These are phyloP conservation scores for Phodopus roborovskii DNA, from an alignment of 2,113 vertebrate genomes.

Conservation along the genomic window DNA sequence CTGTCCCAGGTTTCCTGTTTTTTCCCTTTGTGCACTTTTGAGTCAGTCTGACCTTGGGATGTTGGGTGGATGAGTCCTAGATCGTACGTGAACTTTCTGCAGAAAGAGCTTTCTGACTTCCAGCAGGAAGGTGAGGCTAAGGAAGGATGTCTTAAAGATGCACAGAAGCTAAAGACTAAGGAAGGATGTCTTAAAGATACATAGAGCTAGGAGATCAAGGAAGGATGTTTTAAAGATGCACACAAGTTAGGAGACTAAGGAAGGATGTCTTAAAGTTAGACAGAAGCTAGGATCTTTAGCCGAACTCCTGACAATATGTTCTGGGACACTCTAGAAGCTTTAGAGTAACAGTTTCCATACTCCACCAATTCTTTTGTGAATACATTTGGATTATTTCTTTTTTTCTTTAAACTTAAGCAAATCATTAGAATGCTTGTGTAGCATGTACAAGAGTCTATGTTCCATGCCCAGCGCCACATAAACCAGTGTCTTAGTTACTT, in stretches of 20 bases:
- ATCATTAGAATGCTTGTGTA: background rate
- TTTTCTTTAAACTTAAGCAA: background rate
- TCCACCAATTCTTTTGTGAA: background rate
- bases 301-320: background rate
- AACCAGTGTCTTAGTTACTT: background rate
- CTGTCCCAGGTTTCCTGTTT: background rate
- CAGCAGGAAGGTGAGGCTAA: background rate
- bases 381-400: slow-evolving; percentile 8
- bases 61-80: background rate
- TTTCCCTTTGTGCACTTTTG: background rate
- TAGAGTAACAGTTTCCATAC: background rate
- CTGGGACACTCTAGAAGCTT: background rate
- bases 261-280: background rate
- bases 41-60: background rate
- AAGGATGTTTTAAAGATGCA: background rate
- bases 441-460: background rate
- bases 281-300: background rate
- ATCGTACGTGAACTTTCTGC: background rate
- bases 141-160: background rate
- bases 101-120: slow-evolving; percentile 43
- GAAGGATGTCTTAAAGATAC: background rate
- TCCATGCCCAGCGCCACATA: background rate
- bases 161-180: background rate
- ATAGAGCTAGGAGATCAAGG: background rate
- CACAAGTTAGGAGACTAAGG: background rate